These are phyloP conservation scores for Xylocopa sonorina DNA, from an alignment of 1,140 invertebrate genomes.

Conservation along the genomic window DNA sequence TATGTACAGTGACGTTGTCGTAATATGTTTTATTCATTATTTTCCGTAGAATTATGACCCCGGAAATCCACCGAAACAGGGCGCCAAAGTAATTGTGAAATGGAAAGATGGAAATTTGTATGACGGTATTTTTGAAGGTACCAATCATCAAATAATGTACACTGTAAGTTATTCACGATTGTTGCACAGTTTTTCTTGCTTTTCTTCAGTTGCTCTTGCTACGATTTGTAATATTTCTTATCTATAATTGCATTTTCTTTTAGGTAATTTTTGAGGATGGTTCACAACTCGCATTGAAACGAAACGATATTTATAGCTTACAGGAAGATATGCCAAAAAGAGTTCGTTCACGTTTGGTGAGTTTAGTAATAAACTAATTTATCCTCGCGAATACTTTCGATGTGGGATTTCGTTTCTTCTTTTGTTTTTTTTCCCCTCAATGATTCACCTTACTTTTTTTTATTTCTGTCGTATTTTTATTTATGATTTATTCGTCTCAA, in stretches of 20 bases:
- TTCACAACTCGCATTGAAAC: conserved; percentile 76
- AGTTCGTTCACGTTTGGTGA: conserved; percentile 82
- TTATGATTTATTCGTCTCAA: conserved; percentile 42
- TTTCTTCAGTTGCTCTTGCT: not conserved
- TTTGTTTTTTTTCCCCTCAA: not conserved
- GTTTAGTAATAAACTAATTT: conserved; percentile 72
- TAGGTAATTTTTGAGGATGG: conserved; percentile 83
- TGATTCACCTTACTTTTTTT: conserved; percentile 32
- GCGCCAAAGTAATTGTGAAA: conserved; percentile 81
- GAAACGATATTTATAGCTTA: conserved; percentile 81
- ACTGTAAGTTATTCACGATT: conserved; percentile 79
- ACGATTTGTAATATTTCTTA: not conserved
- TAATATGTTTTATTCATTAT: too few relatives aligned
- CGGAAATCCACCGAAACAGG: conserved; percentile 78
- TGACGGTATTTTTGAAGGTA: conserved; percentile 83
- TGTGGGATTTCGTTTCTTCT: too few relatives aligned
- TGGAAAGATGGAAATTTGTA: conserved; percentile 85
- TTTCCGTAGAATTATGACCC: conserved; percentile 75
- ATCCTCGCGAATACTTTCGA: not conserved
- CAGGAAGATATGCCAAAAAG: conserved; percentile 82
- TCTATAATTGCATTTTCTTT: conserved; percentile 16
- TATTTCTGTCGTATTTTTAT: conserved; percentile 55
- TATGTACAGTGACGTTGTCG: too few relatives aligned
- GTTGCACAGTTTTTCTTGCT: not conserved
- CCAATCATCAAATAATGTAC: conserved; percentile 82